Evolutionary conservation across 2,797 vertebrate genomes (phyloP).

Genomic region (Knipowitschia caucasica): DNA sequence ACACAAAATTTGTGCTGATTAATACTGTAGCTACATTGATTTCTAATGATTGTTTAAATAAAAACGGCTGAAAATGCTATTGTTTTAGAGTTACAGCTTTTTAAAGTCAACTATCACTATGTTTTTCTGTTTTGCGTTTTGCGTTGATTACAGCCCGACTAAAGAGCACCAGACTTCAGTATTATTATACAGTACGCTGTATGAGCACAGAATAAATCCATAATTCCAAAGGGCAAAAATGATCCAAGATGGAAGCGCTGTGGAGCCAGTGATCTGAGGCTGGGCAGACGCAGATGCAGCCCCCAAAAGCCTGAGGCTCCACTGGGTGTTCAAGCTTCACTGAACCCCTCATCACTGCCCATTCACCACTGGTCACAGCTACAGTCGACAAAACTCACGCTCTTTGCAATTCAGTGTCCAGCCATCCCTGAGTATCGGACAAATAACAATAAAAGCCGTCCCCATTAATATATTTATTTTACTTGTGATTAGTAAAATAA

Average conservation of each 20-base stretch:
- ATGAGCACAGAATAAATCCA: conserved; percentile 17
- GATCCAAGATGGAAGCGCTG: conserved; percentile 46
- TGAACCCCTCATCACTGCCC: conserved; percentile 56
- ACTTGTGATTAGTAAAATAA: too few species aligned
- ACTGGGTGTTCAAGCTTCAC: conserved; percentile 61
- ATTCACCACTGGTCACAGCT: conserved; percentile 42
- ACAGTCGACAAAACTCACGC: conserved; percentile 18
- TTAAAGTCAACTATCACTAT: too few species aligned
- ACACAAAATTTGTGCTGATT: too few species aligned
- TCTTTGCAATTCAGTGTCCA: conserved; percentile 26
- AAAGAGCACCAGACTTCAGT: neutral
- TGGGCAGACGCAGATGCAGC: conserved; percentile 56
- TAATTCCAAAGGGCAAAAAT: conserved; percentile 20
- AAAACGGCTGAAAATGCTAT: too few species aligned
- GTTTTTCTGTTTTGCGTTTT: too few species aligned
- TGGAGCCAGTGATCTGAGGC: conserved; percentile 33
- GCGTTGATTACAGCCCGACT: neutral
- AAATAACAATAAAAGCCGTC: too few species aligned
- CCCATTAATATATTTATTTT: too few species aligned
- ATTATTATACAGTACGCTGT: too few species aligned
- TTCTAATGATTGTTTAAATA: too few species aligned
- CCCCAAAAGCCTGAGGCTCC: conserved; percentile 36
- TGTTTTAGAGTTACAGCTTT: too few species aligned
- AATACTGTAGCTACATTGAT: too few species aligned
- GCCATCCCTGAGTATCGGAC: conserved; percentile 32